These are phyloP conservation scores for Picus viridis DNA, from an alignment of 2,797 vertebrate species.

Conservation along the genomic window DNA sequence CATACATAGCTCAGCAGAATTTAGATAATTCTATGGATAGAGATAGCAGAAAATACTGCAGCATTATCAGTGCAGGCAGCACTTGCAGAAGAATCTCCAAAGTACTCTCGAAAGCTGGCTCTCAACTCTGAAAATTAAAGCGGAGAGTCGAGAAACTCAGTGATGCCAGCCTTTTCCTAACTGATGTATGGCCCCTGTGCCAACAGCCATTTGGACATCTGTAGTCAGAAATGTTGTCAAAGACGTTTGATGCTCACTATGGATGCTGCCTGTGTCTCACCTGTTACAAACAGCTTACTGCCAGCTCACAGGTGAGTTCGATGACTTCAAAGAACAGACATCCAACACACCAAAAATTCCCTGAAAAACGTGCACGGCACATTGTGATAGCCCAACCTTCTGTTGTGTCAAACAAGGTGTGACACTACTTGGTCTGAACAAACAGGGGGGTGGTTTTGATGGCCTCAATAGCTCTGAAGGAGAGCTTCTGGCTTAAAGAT, in stretches of 20 bases:
- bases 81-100: neutral
- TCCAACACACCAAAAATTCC: neutral
- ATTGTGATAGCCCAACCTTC: too few species aligned
- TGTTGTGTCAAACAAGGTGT: too few species aligned
- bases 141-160: slow-evolving; percentile 3
- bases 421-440: too few species aligned
- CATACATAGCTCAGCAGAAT: neutral
- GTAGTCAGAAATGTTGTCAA: neutral
- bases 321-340: neutral
- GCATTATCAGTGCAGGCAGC: neutral
- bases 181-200: neutral
- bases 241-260: neutral
- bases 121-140: slow-evolving; percentile 58
- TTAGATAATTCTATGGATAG: neutral
- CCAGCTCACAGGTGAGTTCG: neutral
- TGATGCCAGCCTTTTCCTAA: neutral
- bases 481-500: too few species aligned
- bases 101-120: slow-evolving; percentile 6
- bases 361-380: neutral
- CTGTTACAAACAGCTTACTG: neutral
- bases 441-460: too few species aligned
- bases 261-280: neutral
- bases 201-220: slow-evolving; percentile 37
- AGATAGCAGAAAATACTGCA: neutral
- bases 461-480: too few species aligned